Conservation (phyloP, 1,140 invertebrate species). For the Stenopsyche tienmushanensis region DNA sequence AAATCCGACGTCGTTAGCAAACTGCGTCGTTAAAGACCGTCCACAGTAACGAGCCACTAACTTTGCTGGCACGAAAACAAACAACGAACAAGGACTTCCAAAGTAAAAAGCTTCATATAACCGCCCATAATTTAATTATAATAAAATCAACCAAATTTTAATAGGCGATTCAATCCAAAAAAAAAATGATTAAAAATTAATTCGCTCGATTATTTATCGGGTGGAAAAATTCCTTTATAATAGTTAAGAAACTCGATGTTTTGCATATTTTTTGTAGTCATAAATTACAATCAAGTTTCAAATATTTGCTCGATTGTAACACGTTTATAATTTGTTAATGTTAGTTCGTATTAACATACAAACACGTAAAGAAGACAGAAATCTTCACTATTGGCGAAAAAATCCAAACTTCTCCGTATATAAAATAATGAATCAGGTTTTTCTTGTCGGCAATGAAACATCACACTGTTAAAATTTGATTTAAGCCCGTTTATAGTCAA, state of each 20-base stretch:
- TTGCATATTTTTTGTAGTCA: no score
- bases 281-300: not conserved
- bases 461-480: constrained; percentile 1
- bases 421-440: constrained; percentile 3
- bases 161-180: not conserved
- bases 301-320: not conserved
- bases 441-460: not conserved
- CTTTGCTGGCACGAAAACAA: not conserved
- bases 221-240: no score
- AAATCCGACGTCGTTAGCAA: not conserved
- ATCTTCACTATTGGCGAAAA: not conserved
- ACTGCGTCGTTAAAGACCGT: not conserved
- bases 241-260: no score
- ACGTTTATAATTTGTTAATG: not conserved
- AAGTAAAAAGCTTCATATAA: not conserved
- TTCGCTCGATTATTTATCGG: not conserved
- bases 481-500: not conserved
- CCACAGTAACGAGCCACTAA: not conserved
- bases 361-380: not conserved
- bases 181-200: not conserved
- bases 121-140: not conserved
- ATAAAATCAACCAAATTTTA: not conserved
- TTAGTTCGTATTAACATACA: not conserved
- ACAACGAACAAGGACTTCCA: not conserved
- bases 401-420: not conserved